Evolutionary conservation across 2,888 invertebrate species (phyloP).

Genomic region (Drosophila nr. fundita): DNA sequence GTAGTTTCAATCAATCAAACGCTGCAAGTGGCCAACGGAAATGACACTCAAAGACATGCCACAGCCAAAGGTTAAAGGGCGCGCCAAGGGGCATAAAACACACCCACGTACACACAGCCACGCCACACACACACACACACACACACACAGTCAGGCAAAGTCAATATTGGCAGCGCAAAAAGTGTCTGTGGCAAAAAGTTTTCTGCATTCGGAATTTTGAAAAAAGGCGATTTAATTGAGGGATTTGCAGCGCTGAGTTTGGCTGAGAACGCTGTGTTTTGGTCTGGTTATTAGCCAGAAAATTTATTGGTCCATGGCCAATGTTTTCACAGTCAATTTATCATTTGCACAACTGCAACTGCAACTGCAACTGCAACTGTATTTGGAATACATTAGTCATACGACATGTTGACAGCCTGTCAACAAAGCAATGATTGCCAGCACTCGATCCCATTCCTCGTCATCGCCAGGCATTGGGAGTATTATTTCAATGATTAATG

Average conservation of each 20-base stretch:
- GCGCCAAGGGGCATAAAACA: slow-evolving; percentile 18
- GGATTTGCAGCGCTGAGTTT: slow-evolving; percentile 26
- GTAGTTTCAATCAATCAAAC: slow-evolving; percentile 82
- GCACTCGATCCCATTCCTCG: not conserved
- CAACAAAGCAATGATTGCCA: slow-evolving; percentile 22
- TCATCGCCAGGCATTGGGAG: not conserved
- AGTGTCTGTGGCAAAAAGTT: slow-evolving; percentile 23
- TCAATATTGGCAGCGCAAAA: not conserved
- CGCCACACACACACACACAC: not conserved
- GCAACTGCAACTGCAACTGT: slow-evolving; percentile 55
- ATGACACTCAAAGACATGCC: slow-evolving; percentile 52
- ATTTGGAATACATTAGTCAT: slow-evolving; percentile 82
- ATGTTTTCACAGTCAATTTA: slow-evolving; percentile 64
- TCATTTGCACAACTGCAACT: slow-evolving; percentile 58
- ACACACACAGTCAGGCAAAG: slow-evolving; percentile 9
- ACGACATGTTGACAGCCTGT: slow-evolving; percentile 55
- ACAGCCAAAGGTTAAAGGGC: slow-evolving; percentile 50
- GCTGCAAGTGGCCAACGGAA: slow-evolving; percentile 45
- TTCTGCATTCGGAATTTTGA: slow-evolving; percentile 23
- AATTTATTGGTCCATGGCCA: slow-evolving; percentile 38
- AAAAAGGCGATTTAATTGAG: slow-evolving; percentile 60
- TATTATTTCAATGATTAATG: not conserved
- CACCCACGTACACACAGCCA: slow-evolving; percentile 4
- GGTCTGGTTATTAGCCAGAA: slow-evolving; percentile 44
- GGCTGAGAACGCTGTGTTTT: slow-evolving; percentile 15